Evolutionary conservation across 2,888 invertebrate species (phyloP).

Genomic region (Ophion obscuratus): DNA sequence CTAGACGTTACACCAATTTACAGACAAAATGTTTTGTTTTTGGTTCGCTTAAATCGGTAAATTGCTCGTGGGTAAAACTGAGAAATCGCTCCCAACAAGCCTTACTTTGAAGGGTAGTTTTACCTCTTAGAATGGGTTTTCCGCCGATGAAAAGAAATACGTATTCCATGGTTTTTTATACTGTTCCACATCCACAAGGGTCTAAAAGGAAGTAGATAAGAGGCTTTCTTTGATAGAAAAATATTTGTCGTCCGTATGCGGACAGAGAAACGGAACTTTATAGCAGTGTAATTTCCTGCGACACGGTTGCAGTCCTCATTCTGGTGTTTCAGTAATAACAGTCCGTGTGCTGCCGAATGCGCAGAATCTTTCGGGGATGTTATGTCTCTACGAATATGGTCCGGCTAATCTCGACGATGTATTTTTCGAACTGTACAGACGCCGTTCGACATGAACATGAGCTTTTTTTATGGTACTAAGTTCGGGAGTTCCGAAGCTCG

Average conservation of each 20-base stretch:
- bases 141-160: too few species aligned
- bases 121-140: too few species aligned
- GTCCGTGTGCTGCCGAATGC: constrained; percentile 45
- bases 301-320: neutral
- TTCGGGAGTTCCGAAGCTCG: constrained; percentile 11
- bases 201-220: neutral
- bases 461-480: constrained; percentile 22
- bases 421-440: neutral
- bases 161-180: neutral
- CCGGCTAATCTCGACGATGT: constrained; percentile 32
- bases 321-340: constrained; percentile 37
- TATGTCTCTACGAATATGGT: constrained; percentile 14
- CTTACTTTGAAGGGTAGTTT: neutral
- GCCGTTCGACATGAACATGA: neutral
- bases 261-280: constrained; percentile 42
- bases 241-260: constrained; percentile 26
- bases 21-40: too few species aligned
- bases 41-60: too few species aligned
- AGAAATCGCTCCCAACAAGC: too few species aligned
- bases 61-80: too few species aligned
- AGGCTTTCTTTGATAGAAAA: constrained; percentile 19
- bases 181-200: constrained; percentile 29
- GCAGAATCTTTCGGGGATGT: constrained; percentile 15
- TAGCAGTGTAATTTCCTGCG: constrained; percentile 11
- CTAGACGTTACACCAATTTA: too few species aligned